Percentiles rank a stretch among this genome's conserved stretches.
Evolutionary conservation across 37 sponge, comb jelly and placozoan species (phyloP).

Genomic region (Theonella swinhoei): DNA sequence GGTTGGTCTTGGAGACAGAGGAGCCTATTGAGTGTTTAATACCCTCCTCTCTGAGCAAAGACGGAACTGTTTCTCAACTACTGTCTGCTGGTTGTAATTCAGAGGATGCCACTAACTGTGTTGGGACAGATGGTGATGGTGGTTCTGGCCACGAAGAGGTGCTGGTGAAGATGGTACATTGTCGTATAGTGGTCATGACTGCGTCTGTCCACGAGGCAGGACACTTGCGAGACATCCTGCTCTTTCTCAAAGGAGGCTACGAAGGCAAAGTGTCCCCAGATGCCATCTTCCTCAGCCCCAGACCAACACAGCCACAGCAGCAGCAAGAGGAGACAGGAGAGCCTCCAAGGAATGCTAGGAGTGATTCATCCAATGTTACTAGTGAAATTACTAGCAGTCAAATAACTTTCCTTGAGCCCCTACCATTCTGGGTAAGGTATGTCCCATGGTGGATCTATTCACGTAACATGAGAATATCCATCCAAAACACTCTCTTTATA

Average conservation of each 20-base stretch:
- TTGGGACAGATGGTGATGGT: not conserved
- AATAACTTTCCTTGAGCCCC: conserved; percentile 48
- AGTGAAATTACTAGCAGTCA: not conserved
- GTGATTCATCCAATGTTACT: too few relatives aligned
- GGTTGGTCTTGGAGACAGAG: conserved; percentile 55
- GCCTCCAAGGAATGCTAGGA: too few relatives aligned
- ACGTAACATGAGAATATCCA: conserved; percentile 27
- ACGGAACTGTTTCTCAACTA: not conserved
- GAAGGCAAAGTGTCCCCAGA: not conserved
- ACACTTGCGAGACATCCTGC: conserved; percentile 60
- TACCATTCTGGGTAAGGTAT: conserved; percentile 75
- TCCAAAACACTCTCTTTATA: conserved; percentile 58
- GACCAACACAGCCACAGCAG: not conserved
- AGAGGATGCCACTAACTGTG: not conserved
- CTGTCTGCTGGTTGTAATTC: not conserved
- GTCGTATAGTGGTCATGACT: conserved; percentile 32
- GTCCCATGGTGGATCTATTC: conserved; percentile 85
- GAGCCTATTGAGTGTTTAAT: not conserved
- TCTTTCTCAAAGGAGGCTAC: conserved; percentile 25
- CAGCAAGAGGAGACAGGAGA: not conserved
- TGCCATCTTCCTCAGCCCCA: not conserved
- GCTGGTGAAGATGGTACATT: conserved; percentile 2
- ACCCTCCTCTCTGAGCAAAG: not conserved
- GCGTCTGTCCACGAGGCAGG: conserved; percentile 65
- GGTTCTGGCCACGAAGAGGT: not conserved